phyloP scores from a whole-genome alignment of 2,113 vertebrate genomes.

The Alligator sinensis region DNA sequence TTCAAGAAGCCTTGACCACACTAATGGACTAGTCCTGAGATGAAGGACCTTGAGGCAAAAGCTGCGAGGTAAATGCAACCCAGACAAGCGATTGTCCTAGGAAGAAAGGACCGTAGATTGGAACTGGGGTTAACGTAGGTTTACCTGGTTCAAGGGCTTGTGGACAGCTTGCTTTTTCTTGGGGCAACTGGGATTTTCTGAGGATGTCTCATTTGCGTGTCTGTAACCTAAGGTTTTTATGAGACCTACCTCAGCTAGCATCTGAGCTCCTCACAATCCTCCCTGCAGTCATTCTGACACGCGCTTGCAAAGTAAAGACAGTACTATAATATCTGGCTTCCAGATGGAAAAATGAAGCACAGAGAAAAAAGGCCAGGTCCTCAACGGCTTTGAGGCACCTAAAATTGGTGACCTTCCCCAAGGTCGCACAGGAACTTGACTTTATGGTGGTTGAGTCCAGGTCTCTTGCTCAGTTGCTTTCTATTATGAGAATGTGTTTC shows the following conservation, averaged over 20 bases:
- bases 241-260: not conserved
- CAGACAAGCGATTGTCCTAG: not conserved
- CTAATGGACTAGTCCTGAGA: not conserved
- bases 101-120: not conserved
- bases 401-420: not conserved
- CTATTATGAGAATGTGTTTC: accelerated
- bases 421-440: not conserved
- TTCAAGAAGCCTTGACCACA: slow-evolving; percentile 26
- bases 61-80: not conserved
- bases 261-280: not conserved
- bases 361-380: accelerated
- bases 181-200: not conserved
- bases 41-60: not conserved
- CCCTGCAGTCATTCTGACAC: accelerated
- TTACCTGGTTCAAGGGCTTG: accelerated
- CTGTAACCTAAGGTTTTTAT: accelerated
- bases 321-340: not conserved
- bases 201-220: accelerated
- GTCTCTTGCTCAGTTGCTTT: not conserved
- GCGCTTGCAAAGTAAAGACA: not conserved
- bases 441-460: not conserved
- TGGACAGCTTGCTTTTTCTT: not conserved
- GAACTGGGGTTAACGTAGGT: not conserved
- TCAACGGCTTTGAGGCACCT: not conserved
- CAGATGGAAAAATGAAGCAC: not conserved